Evolutionary conservation across 2,113 vertebrate genomes (phyloP).

Genomic region (Romanogobio albipinnatus): DNA sequence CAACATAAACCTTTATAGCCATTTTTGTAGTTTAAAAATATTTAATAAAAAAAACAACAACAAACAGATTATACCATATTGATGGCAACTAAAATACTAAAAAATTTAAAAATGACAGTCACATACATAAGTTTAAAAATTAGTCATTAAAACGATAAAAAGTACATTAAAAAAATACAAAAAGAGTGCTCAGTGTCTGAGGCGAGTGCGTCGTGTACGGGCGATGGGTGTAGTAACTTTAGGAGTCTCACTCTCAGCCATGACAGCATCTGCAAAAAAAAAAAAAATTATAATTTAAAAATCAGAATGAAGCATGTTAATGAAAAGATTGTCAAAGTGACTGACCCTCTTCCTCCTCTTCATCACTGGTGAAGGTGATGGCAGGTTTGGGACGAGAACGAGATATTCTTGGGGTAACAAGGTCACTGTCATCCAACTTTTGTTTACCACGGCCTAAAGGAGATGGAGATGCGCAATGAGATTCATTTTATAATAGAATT

Average conservation of each 20-base stretch:
- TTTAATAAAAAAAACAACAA: neutral
- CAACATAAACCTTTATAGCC: neutral
- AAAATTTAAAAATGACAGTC: neutral
- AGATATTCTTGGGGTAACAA: constrained; percentile 77
- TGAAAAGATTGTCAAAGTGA: neutral
- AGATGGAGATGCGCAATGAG: neutral
- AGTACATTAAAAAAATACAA: neutral
- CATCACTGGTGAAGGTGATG: constrained; percentile 89
- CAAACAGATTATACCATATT: neutral
- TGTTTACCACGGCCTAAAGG: constrained; percentile 67
- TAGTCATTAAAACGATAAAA: neutral
- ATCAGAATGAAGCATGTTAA: neutral
- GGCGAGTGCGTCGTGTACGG: constrained; percentile 75
- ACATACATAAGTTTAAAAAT: neutral
- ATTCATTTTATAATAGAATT: too few species aligned
- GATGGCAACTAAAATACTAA: neutral
- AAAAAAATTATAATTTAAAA: neutral
- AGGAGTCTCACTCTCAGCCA: constrained; percentile 87
- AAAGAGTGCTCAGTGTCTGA: constrained; percentile 69
- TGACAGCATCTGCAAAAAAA: constrained; percentile 73
- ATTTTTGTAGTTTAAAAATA: neutral
- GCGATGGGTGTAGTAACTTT: constrained; percentile 91
- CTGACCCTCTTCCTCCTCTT: constrained; percentile 80
- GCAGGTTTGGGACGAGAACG: constrained; percentile 71
- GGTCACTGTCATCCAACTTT: constrained; percentile 63